Evolutionary conservation across 2,888 invertebrate genomes (phyloP), one percentile per base, ranked within the genome.

Genomic region (Microdon myrmicae): DNA sequence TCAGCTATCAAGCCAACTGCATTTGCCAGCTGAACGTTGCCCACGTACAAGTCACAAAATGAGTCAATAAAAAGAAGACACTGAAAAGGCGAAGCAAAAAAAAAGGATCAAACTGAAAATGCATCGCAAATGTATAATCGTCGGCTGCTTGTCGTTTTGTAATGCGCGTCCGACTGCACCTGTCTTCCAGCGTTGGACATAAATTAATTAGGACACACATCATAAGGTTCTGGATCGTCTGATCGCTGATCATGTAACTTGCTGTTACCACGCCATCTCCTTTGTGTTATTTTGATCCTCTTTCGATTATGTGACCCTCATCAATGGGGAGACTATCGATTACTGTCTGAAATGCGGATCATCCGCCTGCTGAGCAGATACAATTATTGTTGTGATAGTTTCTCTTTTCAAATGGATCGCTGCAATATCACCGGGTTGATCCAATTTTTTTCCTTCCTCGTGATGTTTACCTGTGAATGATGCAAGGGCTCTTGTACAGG

Each of bases 171-270:
- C 37, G 51, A 64, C 19, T 64, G 58, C 64, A 64, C 64, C 64
- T 64, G 64, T 64, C 64, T 64, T 25, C 51, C 37, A 45, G 32
- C 35, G 43, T 58, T 58, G 58, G 58, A 64, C 64, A 64, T 64
- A 64, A 64, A 64, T 64, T 64, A 64, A 64, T 64, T 64, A 64
- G 64, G 64, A 64, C 64, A 64, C 64, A 58, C 64, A 64, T 64
- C 64, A 64, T 58, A 64, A 64, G 64, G 64, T 64, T 43, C 64
- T 47, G 22, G 28, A 20, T 28, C 39, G 25, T 41, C 41, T 8
- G n/a, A n/a, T n/a, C n/a, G n/a, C n/a, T n/a, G n/a, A n/a, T n/a
- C n/a, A n/a, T n/a, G n/a, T n/a, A n/a, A n/a, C n/a, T n/a, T n/a
- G n/a, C n/a, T n/a, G n/a, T n/a, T n/a, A n/a, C n/a, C n/a, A n/a